Evolutionary conservation across 2,888 invertebrate genomes (phyloP).

Genomic region (Orthonychiurus folsomi): DNA sequence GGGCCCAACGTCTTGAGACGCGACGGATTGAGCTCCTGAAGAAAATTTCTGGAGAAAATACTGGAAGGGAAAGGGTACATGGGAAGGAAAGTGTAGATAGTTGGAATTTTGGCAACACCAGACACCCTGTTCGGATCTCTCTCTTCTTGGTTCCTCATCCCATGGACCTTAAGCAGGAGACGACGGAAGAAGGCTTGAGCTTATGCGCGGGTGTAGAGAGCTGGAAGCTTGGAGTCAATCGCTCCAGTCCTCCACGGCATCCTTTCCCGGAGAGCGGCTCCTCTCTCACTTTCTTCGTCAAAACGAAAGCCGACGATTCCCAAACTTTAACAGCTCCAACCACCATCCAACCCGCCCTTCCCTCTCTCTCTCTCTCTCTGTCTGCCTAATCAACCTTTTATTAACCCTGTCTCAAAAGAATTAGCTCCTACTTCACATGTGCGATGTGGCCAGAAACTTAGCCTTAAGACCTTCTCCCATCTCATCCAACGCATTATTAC

Average conservation of each 20-base stretch:
- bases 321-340: background rate
- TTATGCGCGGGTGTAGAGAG: background rate
- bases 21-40: too few species aligned
- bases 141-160: background rate
- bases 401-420: background rate
- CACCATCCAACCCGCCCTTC: background rate
- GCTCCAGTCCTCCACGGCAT: background rate
- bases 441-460: too few species aligned
- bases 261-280: constrained; percentile 1
- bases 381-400: background rate
- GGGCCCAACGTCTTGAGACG: too few species aligned
- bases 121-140: background rate
- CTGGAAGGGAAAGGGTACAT: too few species aligned
- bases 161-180: too few species aligned
- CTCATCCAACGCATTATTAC: too few species aligned
- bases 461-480: too few species aligned
- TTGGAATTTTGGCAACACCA: background rate
- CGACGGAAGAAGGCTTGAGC: background rate
- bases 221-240: background rate
- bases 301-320: background rate
- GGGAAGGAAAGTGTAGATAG: background rate
- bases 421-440: too few species aligned
- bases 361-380: background rate
- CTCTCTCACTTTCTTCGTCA: background rate
- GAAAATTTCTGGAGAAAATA: too few species aligned